Conservation (phyloP, 2,888 invertebrate species). For the Hyppa rectilinea region DNA sequence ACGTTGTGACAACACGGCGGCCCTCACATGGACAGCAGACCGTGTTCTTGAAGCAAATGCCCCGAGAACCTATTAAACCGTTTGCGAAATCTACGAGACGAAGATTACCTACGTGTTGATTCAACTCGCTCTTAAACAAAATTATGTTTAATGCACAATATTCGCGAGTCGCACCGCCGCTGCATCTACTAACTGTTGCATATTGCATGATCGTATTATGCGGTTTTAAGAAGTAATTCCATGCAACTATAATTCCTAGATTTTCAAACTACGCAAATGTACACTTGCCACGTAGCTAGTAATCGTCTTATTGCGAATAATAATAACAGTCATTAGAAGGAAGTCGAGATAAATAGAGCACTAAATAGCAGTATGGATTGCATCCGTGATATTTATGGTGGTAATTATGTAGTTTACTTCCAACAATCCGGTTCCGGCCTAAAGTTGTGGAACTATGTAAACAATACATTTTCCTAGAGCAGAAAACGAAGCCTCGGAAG, state of each 20-base stretch:
- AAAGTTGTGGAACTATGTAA: conserved; percentile 34
- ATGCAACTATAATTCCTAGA: conserved; percentile 39
- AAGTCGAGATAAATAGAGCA: conserved; percentile 63
- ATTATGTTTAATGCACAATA: conserved; percentile 39
- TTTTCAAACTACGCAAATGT: conserved; percentile 56
- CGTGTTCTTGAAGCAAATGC: conserved; percentile 78
- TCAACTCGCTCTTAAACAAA: conserved; percentile 32
- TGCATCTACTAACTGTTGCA: conserved; percentile 28
- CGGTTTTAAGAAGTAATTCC: conserved; percentile 42
- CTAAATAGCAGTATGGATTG: conserved; percentile 66
- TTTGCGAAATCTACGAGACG: conserved; percentile 76
- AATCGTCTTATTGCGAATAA: conserved; percentile 62
- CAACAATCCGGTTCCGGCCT: conserved; percentile 48
- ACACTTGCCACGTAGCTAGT: conserved; percentile 51
- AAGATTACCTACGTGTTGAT: conserved; percentile 63
- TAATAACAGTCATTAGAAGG: conserved; percentile 68
- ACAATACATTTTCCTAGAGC: conserved; percentile 44
- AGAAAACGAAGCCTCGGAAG: conserved; percentile 37
- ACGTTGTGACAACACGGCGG: conserved; percentile 78
- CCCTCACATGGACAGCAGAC: conserved; percentile 75
- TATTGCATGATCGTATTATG: conserved; percentile 46
- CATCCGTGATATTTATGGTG: conserved; percentile 66
- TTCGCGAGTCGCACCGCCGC: not conserved
- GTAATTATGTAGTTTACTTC: conserved; percentile 71
- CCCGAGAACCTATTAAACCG: conserved; percentile 71